A percentile compares a stretch with the other conserved stretches of the same genome.
phyloP scores from a whole-genome alignment of 2,113 vertebrate species.

The Tylochromis polylepis region DNA sequence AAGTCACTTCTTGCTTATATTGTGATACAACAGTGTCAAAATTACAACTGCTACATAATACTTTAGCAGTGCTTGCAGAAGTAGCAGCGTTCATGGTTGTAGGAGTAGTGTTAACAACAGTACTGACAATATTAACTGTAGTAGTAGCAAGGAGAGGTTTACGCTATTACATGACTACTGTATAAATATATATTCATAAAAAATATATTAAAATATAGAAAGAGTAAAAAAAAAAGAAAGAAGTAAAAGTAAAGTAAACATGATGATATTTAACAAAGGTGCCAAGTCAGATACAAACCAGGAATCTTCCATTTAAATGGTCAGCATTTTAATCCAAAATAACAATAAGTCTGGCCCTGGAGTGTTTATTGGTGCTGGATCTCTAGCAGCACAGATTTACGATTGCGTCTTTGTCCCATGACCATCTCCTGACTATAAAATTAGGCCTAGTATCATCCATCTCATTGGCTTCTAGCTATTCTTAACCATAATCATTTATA shows the following conservation, averaged over 20 bases:
- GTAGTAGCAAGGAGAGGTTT: background rate
- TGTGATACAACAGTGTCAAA: background rate
- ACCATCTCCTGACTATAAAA: slow-evolving; percentile 21
- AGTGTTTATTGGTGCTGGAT: background rate
- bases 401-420: background rate
- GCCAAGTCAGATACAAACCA: background rate
- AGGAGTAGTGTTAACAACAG: background rate
- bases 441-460: slow-evolving; percentile 12
- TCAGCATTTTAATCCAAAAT: background rate
- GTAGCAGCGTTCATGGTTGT: background rate
- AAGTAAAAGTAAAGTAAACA: background rate
- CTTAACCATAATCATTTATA: slow-evolving; percentile 51
- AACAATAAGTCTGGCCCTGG: background rate
- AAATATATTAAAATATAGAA: background rate
- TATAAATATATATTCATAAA: background rate
- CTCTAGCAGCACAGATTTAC: background rate
- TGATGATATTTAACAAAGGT: background rate
- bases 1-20: background rate
- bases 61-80: background rate
- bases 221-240: background rate
- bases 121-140: background rate
- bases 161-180: background rate
- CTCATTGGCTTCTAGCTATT: slow-evolving; percentile 56
- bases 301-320: background rate
- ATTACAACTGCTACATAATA: background rate